Evolutionary conservation across 2,888 invertebrate species (phyloP), one percentile per base, ranked within the genome.

Genomic region (Augiades crinisus): DNA sequence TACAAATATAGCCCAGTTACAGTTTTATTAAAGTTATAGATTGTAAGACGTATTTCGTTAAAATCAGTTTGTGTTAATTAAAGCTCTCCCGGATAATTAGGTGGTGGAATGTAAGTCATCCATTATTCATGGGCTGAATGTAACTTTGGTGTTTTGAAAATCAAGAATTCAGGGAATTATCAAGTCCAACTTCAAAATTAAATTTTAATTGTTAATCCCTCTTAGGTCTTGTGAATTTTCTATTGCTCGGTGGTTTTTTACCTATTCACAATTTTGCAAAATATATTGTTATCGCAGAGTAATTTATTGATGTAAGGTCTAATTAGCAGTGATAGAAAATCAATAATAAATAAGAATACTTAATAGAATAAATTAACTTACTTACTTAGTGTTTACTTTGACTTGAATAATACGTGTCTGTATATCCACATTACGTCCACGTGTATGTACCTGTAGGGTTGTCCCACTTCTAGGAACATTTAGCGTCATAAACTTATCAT

Each of bases 291-390:
- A 38, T 47, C 37, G 12, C 7, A 2, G n/a, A 19, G 37, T 17
- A 12, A 41, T 49, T 24, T 34, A 49, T 40, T 49, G 13, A 41
- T 49, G 33, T 41, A 34, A 41, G n/a, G n/a, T n/a, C n/a, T n/a
- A n/a, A n/a, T n/a, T n/a, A n/a, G n/a, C n/a, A n/a, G n/a, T n/a
- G n/a, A n/a, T n/a, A n/a, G n/a, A n/a, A n/a, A n/a, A n/a, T n/a
- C n/a, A n/a, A n/a, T n/a, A n/a, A n/a, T n/a, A n/a, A n/a, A n/a
- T n/a, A n/a, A n/a, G n/a, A n/a, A n/a, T n/a, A n/a, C n/a, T n/a
- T n/a, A n/a, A n/a, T n/a, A n/a, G n/a, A n/a, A n/a, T n/a, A n/a
- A n/a, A n/a, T n/a, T n/a, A n/a, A n/a, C n/a, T n/a, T n/a, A n/a
- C n/a, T n/a, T n/a, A n/a, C n/a, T n/a, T n/a, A n/a, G n/a, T n/a